Evolutionary conservation across 2,113 vertebrate species (phyloP).

Genomic region (Lepus timidus): DNA sequence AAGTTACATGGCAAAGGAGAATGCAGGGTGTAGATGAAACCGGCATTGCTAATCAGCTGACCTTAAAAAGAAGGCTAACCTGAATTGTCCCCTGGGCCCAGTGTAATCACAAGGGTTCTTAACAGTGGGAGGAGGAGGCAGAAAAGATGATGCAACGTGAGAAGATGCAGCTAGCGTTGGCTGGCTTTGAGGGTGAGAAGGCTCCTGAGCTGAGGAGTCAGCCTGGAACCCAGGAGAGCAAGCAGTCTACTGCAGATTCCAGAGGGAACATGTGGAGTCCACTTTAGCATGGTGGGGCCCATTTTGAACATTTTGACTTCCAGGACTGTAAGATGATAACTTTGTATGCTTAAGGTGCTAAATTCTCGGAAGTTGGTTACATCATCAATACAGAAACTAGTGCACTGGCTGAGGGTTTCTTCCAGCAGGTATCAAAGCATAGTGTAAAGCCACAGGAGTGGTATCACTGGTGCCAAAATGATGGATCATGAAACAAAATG

Average conservation of each 20-base stretch:
- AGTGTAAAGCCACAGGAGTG: fast-evolving
- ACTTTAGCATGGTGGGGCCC: too few relatives aligned
- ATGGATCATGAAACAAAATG: not conserved
- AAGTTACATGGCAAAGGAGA: not conserved
- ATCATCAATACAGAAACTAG: not conserved
- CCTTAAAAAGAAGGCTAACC: too few relatives aligned
- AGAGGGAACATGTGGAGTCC: too few relatives aligned
- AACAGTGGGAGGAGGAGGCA: not conserved
- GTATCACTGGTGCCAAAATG: not conserved
- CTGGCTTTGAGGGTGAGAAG: not conserved
- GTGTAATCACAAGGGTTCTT: not conserved
- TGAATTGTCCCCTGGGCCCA: not conserved
- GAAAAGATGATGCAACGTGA: fast-evolving
- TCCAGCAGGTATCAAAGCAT: not conserved
- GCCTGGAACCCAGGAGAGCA: too few relatives aligned
- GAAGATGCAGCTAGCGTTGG: fast-evolving
- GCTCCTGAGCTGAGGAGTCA: not conserved
- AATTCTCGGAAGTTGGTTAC: not conserved
- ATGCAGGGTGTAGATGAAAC: not conserved
- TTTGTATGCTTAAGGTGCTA: not conserved
- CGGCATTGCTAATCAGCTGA: not conserved
- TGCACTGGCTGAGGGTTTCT: not conserved
- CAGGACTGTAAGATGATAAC: not conserved
- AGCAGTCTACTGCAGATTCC: not conserved
- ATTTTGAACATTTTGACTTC: too few relatives aligned